Base-by-base conservation (phyloP, 2,113 vertebrate genomes). In the Siphamia tubifer region DNA sequence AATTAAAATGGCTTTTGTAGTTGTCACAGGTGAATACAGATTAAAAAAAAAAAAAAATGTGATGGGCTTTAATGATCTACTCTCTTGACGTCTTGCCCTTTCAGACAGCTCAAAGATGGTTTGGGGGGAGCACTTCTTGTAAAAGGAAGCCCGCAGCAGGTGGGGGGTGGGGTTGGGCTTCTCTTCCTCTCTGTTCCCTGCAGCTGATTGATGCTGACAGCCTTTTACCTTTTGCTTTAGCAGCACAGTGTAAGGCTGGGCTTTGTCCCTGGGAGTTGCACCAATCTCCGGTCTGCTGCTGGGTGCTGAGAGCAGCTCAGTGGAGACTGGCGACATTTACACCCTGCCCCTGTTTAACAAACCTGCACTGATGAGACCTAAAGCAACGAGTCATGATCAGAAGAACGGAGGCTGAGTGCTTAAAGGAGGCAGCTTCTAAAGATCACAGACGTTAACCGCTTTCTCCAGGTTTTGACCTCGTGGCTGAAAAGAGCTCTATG, bases 121-220 rank as follows among this genome's bases (percentile, higher is more conserved):
- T 42, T 56, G 54, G 62, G 76, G 62, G 27, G 54, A 31, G 61
- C 68, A 56, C 69, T 85, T 82, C 67, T 77, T 76, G 71, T 81
- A 45, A 84, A 87, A 89, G 83, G 84, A 79, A 78, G 71, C 83
- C 65, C 15, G 20, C 74, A 76, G 79, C 71, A 80, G 70, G 35
- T 64, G 89, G 73, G 61, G 61, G 61, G 67, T 77, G 85, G 86
- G 88, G 87, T 86, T 84, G 83, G 77, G 68, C 54, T 51, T 74
- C 74, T 70, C 73, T 81, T 73, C 60, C 76, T 63, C 79, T 89
- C 82, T 88, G 79, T 89, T 89, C 81, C 86, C 85, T 57, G 65
- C 68, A 63, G 83, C 68, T 85, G 86, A 78, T 76, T 86, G 85
- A 87, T 86, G 82, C 84, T 69, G 83, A 83, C 87, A 84, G 81